Base-by-base conservation (phyloP, 2,888 invertebrate genomes). In the Athalia circularis region DNA sequence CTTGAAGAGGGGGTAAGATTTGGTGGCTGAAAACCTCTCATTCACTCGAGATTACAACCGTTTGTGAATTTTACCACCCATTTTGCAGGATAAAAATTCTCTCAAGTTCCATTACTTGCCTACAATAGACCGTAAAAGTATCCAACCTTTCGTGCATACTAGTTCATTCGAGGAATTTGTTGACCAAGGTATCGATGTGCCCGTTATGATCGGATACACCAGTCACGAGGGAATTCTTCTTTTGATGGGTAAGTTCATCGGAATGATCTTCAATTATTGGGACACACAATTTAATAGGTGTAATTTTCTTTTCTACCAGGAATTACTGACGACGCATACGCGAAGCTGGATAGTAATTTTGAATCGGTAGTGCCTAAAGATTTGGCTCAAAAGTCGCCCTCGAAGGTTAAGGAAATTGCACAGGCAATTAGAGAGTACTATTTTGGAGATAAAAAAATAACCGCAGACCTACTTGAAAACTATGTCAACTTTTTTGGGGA, bases 131-230 rank as follows among this genome's bases (percentile, higher is more conserved):
- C 50, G 6, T 43, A 81, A 78, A 48, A 83, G 81, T 50, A 1
- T 4, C 5, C 61, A 81, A 57, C 83, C 84, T 5, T 79, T 85
- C 4, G 79, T 85, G 47, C 90, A 29, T 29, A 29, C 91, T 0
- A 61, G 87, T 68, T 86, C 90, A 4, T 57, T 90, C 15, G 81
- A 85, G n/a, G 85, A 85, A 52, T 89, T 90, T 77, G 59, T 72
- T 1, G 80, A 86, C 29, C 76, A 81, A 0, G 88, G 88, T 57
- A 82, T 91, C 9, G 91, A 91, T 85, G 91, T 93, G 1, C 93
- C 93, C 0, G 89, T 90, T n/a, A 90, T 93, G 81, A 84, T 91
- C 47, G 93, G 93, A 1, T 91, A 91, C 81, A 92, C 91, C 80
- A 88, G 90, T 45, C 88, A 91, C 50, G 93, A 93, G 85, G 92